Percentiles rank a stretch among this genome's conserved stretches.
phyloP scores from a whole-genome alignment of 2,888 invertebrate genomes.

The Falcaria lacertinaria region DNA sequence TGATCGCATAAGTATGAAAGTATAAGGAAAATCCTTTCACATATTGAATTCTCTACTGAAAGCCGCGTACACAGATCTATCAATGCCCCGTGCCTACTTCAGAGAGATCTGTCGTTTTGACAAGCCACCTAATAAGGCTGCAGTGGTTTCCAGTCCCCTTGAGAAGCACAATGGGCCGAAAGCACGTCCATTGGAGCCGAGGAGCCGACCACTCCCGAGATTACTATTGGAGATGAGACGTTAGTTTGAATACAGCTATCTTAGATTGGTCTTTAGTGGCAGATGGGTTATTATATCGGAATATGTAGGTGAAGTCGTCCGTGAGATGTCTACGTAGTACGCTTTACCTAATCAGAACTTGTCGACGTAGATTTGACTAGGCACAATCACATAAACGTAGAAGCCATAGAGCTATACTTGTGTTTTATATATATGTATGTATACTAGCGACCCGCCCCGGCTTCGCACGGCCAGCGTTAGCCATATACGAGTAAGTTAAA shows the following conservation, averaged over 20 bases:
- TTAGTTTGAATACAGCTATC: constrained; percentile 2
- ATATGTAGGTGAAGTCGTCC: too few relatives aligned
- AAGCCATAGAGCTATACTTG: too few relatives aligned
- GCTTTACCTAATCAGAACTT: too few relatives aligned
- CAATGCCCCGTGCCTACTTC: background rate
- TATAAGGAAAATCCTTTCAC: background rate
- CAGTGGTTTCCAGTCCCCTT: constrained; percentile 10
- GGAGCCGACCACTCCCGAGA: constrained; percentile 40
- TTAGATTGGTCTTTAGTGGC: background rate
- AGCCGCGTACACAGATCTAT: background rate
- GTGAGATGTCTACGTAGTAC: too few relatives aligned
- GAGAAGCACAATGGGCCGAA: constrained; percentile 24
- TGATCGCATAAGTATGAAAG: too few relatives aligned
- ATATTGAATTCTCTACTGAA: background rate
- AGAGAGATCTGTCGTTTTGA: background rate
- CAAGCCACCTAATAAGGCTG: constrained; percentile 14
- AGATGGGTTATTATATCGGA: constrained; percentile 1
- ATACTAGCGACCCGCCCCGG: too few relatives aligned
- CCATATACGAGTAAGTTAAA: too few relatives aligned
- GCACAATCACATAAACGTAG: too few relatives aligned
- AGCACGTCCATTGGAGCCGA: constrained; percentile 23
- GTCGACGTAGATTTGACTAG: too few relatives aligned
- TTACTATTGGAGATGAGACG: constrained; percentile 40
- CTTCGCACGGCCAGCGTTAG: too few relatives aligned
- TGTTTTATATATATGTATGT: too few relatives aligned